Conservation (phyloP, 2,888 invertebrate genomes). For the Patella caerulea region DNA sequence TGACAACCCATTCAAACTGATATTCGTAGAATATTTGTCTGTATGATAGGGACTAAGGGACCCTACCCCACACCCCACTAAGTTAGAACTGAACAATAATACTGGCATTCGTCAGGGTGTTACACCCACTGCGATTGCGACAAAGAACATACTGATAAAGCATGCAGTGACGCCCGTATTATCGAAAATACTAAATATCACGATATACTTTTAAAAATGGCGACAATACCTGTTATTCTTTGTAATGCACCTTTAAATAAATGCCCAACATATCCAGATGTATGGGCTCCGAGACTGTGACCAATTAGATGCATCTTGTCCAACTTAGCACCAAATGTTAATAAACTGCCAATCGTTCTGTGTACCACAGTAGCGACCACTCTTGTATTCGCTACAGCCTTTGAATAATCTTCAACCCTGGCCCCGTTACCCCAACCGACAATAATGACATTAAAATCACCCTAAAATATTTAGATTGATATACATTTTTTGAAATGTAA, state of each 20-base stretch:
- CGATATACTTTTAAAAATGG: no score
- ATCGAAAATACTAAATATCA: no score
- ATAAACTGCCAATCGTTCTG: conserved; percentile 43
- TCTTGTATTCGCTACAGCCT: conserved; percentile 92
- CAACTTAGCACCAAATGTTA: conserved; percentile 40
- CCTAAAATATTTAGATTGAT: conserved; percentile 28
- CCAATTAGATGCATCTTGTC: conserved; percentile 55
- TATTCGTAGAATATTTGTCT: no score
- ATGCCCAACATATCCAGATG: conserved; percentile 52
- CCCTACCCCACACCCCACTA: no score
- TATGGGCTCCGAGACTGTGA: conserved; percentile 63
- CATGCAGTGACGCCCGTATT: no score
- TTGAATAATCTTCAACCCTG: conserved; percentile 77
- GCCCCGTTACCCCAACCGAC: conserved; percentile 60
- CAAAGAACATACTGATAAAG: no score
- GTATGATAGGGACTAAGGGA: no score
- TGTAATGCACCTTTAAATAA: conserved; percentile 43
- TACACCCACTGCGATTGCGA: no score
- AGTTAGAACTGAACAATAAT: no score
- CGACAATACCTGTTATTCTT: conserved; percentile 55
- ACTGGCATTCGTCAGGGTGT: no score
- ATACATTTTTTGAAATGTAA: no score
- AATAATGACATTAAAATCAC: conserved; percentile 51
- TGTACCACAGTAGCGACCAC: conserved; percentile 88
- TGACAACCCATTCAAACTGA: no score